These are phyloP conservation scores for Calliopum simillimum DNA, from an alignment of 2,888 invertebrate species.

Conservation along the genomic window DNA sequence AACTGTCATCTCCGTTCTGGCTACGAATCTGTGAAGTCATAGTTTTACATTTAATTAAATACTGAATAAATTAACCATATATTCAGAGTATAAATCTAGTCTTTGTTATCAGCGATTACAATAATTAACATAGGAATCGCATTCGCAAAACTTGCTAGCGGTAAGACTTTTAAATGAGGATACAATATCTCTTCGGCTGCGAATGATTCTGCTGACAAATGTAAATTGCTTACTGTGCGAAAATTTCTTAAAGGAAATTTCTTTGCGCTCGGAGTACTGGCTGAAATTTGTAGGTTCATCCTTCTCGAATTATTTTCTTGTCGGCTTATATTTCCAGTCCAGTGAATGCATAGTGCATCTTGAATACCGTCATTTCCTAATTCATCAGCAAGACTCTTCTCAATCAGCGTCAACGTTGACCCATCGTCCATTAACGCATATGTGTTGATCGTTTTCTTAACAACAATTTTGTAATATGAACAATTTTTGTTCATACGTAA, in stretches of 20 bases:
- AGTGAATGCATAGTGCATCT: slow-evolving; percentile 18
- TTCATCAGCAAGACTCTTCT: slow-evolving; percentile 17
- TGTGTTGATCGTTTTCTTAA: slow-evolving; percentile 14
- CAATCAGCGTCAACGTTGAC: slow-evolving; percentile 28
- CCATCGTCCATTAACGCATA: slow-evolving; percentile 25
- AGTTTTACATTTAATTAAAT: no score
- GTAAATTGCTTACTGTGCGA: slow-evolving; percentile 17
- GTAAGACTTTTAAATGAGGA: slow-evolving; percentile 16
- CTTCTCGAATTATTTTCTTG: slow-evolving; percentile 8
- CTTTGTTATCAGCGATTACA: no score
- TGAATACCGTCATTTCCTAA: no score
- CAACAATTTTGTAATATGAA: slow-evolving; percentile 22
- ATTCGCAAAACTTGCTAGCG: slow-evolving; percentile 16
- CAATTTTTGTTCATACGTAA: no score
- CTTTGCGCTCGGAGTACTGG: not conserved
- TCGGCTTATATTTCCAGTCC: slow-evolving; percentile 29
- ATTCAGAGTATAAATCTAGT: no score
- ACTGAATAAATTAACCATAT: no score
- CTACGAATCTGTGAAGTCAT: no score
- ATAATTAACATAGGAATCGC: slow-evolving; percentile 28
- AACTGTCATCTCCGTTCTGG: no score
- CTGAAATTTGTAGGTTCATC: slow-evolving; percentile 27
- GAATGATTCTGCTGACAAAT: slow-evolving; percentile 16
- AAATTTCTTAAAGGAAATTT: slow-evolving; percentile 19
- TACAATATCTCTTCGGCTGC: slow-evolving; percentile 17